These are phyloP conservation scores for Climacteris rufus DNA, from an alignment of 2,113 vertebrate genomes.

Conservation along the genomic window DNA sequence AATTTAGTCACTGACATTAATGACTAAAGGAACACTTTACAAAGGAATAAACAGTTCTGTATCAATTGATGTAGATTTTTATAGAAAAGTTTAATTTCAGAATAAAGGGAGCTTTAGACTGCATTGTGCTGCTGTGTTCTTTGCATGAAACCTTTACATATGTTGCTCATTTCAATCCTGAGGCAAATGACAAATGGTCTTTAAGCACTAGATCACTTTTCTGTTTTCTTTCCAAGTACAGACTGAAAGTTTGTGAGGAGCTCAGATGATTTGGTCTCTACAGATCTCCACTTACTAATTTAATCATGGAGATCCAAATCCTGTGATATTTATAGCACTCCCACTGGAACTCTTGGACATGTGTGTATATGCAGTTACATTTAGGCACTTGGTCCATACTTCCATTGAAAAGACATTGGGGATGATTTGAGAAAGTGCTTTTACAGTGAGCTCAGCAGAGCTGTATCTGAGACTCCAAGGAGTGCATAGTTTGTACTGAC, in stretches of 20 bases:
- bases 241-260: background rate
- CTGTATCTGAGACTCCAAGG: background rate
- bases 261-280: background rate
- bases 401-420: background rate
- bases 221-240: background rate
- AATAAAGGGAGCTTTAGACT: background rate
- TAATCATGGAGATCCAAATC: background rate
- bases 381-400: background rate
- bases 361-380: rapidly evolving
- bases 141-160: background rate
- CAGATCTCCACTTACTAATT: background rate
- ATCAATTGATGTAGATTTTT: background rate
- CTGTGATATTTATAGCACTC: background rate
- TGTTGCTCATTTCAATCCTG: background rate
- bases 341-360: background rate
- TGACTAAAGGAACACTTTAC: no score
- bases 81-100: background rate
- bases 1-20: constrained; percentile 18
- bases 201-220: background rate
- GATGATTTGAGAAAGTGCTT: background rate
- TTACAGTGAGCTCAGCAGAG: background rate
- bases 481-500: background rate
- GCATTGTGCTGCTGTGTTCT: background rate
- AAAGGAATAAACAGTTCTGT: background rate
- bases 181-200: background rate